Evolutionary conservation across 1,140 invertebrate species (phyloP), one percentile per base, ranked within the genome.

Genomic region (Heliconius melpomene): DNA sequence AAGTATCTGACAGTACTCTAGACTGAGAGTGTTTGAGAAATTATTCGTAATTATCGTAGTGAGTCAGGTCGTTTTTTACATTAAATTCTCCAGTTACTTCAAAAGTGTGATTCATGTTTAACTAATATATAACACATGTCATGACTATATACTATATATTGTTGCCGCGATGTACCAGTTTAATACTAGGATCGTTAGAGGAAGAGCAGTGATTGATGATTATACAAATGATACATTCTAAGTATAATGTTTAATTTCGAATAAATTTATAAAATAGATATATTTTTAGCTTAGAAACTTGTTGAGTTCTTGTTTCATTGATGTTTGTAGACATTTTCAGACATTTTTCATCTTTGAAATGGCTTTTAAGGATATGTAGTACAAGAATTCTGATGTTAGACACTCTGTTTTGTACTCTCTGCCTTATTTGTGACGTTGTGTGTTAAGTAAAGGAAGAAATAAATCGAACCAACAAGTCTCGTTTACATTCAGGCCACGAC

Each of bases 221-320:
- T 1, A 66, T 66, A 60, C 54, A 60, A 66, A 66, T 66, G n/a
- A n/a, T n/a, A 23, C 60, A 66, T 66, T 66, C 9, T 66, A 66
- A 29, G 0, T 66, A 18, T 66, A 7, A 29, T 29, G n/a, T n/a
- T 23, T 2, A 23, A 57, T 23, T 23, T 23, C 2, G n/a, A 57
- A 16, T 29, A 26, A 13, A 66, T 60, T 60, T 60, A 23, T 60
- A 60, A 26, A 23, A 11, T 60, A 9, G 3, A 26, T 60, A 26
- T 23, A 23, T 23, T 11, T n/a, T 23, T 60, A 13, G 2, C 11
- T 40, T 40, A 40, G n/a, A 60, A 60, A 60, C 54, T n/a, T 9
- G 54, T 8, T 23, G 7, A 8, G n/a, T 8, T 57, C n/a, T 60
- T n/a, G 57, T 26, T 7, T 13, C 13, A 46, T 46, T 46, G 5